These are phyloP conservation scores for Kryphioiulus occultus DNA, from an alignment of 2,888 invertebrate genomes.

Conservation along the genomic window DNA sequence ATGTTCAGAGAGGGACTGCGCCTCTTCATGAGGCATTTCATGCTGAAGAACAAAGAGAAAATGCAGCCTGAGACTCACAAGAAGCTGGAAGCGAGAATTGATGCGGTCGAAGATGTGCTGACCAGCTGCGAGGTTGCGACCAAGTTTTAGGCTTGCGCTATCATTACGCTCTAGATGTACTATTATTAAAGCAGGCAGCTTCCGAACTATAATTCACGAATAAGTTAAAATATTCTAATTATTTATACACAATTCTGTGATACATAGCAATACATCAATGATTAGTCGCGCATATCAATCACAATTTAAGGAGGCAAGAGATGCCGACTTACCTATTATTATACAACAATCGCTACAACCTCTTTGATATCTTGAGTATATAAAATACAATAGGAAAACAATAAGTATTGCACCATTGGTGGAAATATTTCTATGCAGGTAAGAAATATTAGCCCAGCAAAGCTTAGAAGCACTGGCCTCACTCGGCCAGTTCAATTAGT, in stretches of 20 bases:
- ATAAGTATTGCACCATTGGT: conserved; percentile 6
- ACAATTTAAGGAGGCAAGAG: not conserved
- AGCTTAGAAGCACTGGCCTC: not conserved
- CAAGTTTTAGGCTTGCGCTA: not conserved
- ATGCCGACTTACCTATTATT: not conserved
- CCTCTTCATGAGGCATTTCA: conserved; percentile 86
- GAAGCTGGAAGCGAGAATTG: conserved; percentile 41
- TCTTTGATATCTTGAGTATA: conserved; percentile 8
- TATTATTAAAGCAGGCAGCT: not conserved
- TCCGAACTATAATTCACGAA: not conserved
- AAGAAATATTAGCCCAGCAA: not conserved
- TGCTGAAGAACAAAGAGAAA: conserved; percentile 66
- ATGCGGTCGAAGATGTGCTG: not conserved
- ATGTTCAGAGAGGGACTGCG: conserved; percentile 82
- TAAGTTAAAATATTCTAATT: conserved; percentile 30
- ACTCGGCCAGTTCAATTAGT: not conserved
- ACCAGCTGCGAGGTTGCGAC: conserved; percentile 1
- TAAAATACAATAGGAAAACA: not conserved
- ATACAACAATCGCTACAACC: conserved; percentile 13
- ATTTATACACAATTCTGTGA: not conserved
- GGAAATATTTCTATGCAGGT: not conserved
- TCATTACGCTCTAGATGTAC: not conserved
- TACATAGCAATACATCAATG: not conserved
- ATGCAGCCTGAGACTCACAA: conserved; percentile 55
- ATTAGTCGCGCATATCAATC: not conserved